Percentiles rank a stretch among this genome's conserved stretches.
Conservation (phyloP, 2,113 vertebrate genomes). For the crab-eating macaque (Macaca fascicularis) region DNA sequence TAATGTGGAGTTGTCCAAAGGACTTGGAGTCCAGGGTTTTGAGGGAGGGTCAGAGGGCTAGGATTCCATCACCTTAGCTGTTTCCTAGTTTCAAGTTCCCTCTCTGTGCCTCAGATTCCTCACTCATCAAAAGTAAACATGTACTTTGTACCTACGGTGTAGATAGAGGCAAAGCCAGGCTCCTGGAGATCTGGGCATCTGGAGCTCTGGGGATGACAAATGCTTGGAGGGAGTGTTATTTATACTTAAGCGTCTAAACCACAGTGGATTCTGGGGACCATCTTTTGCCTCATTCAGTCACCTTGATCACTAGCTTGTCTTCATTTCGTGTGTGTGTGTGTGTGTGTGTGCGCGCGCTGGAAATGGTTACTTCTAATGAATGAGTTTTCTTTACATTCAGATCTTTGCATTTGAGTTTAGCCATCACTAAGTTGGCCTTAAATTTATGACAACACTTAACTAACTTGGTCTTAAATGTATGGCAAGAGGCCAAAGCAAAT, state of each 20-base stretch:
- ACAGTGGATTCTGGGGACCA: neutral
- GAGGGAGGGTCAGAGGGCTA: neutral
- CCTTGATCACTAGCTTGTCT: neutral
- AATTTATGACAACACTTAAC: constrained; percentile 20
- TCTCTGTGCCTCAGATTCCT: neutral
- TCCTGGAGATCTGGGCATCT: neutral
- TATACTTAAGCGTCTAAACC: neutral
- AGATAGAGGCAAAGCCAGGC: neutral
- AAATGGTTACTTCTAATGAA: neutral
- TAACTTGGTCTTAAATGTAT: constrained; percentile 25
- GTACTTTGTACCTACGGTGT: neutral
- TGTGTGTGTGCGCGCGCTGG: neutral
- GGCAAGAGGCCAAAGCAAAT: constrained; percentile 24
- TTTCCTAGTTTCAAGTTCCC: neutral
- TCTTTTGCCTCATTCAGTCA: neutral
- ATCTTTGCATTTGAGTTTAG: constrained; percentile 31
- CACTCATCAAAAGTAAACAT: neutral
- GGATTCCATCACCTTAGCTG: neutral
- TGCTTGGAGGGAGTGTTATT: neutral
- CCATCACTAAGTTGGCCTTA: neutral
- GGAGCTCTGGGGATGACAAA: neutral
- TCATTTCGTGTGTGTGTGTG: neutral
- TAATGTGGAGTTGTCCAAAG: neutral
- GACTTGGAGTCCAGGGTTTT: neutral
- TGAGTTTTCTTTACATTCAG: constrained; percentile 9